Base-by-base conservation (phyloP, 2,797 vertebrate species). In the Gymnoscopelus microlampas region DNA sequence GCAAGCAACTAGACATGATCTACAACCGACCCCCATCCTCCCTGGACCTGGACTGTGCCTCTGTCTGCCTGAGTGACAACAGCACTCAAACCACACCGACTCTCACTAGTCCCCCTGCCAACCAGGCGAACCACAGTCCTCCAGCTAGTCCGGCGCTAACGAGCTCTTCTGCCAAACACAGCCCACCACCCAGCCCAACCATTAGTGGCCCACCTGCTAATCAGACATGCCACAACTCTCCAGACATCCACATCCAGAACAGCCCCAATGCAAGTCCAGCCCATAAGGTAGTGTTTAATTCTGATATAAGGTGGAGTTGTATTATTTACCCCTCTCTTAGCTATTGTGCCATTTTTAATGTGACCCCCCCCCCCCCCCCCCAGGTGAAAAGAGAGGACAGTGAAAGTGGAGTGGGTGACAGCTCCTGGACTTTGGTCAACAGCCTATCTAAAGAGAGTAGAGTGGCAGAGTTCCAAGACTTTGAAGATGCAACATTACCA, bases 1-100 rank as follows among this genome's bases (percentile, higher is more conserved):
- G 97, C 91, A 97, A 95, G 90, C 88, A 94, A 69, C 85, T 99
- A 54, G 92, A 89, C 4, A 65, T 89, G 48, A 89, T 98, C 59
- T 96, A 90, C 77, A 93, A 90, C 71, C 57, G 3, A 1, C 53
- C 26, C 24, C 63, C 82, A 4, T 78, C 81, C 26, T 76, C 53
- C n/a, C 26, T 24, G 1, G 58, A 56, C 1, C 19, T 54, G 14
- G 74, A 80, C 54, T 72, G 5, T 3, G 3, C 2, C 0, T 59
- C 76, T 5, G 55, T 7, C 5, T 5, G 11, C 51, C 26, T 23
- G 60, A 77, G 35, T 15, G 3, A 44, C 61, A 78, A 23, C 0
- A 12, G 47, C 51, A 12, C 23, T 8, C 53, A 54, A 2, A 47
- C 57, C 14, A 4, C 14, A 53, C 53, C 79, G 0, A n/a, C 24